Conservation (phyloP, 2,888 invertebrate genomes). For the Aleiodes testaceus region DNA sequence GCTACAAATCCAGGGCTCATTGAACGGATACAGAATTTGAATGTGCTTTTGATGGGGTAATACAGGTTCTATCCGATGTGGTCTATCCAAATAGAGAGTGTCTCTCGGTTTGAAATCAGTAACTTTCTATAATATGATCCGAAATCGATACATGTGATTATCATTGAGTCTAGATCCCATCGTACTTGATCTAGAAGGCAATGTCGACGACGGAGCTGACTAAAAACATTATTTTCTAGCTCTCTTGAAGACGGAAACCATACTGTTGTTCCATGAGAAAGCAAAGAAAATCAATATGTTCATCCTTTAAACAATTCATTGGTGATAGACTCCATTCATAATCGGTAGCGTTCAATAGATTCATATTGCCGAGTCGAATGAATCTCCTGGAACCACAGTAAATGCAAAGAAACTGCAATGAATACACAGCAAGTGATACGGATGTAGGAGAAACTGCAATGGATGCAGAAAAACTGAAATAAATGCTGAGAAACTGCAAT, state of each 20-base stretch:
- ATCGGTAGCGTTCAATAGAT: constrained; percentile 18
- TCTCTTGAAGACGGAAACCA: constrained; percentile 1
- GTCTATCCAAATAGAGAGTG: constrained; percentile 23
- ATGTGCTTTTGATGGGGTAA: constrained; percentile 27
- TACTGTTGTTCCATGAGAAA: background rate
- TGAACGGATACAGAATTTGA: constrained; percentile 38
- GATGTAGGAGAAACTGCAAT: background rate
- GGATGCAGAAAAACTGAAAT: background rate
- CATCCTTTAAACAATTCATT: constrained; percentile 12
- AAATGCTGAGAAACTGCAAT: too few relatives aligned
- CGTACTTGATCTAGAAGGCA: constrained; percentile 31
- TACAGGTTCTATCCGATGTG: constrained; percentile 30
- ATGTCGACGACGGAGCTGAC: too few relatives aligned
- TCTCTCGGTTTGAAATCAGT: constrained; percentile 34
- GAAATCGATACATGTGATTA: constrained; percentile 33
- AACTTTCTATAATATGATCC: constrained; percentile 4
- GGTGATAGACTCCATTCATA: background rate
- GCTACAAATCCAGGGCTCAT: constrained; percentile 38
- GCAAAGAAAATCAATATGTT: constrained; percentile 3
- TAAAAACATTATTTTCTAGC: too few relatives aligned
- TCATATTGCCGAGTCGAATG: background rate
- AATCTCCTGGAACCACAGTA: too few relatives aligned
- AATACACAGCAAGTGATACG: constrained; percentile 34
- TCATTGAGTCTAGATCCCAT: constrained; percentile 13
- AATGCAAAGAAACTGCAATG: background rate